Evolutionary conservation across 1,140 invertebrate species (phyloP), one percentile per base, ranked within the genome.

Genomic region (Caenorhabditis brenneri): DNA sequence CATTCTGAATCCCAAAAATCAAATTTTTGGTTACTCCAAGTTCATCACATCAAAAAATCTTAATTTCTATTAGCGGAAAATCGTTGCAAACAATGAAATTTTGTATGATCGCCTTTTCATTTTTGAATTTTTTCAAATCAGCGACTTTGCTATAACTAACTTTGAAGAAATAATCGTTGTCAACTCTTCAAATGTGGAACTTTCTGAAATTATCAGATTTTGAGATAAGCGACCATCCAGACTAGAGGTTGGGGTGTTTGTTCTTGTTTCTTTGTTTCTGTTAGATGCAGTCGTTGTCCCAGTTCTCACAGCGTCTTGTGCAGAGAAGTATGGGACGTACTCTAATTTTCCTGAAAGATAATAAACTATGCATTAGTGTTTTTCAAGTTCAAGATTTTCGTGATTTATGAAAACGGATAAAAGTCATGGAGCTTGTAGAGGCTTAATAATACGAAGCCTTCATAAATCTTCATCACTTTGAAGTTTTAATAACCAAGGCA

Each of bases 101-200:
- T 12, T 46, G 42, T 16, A 16, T 16, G 42, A 46, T 46, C 42
- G 1, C 42, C 4, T 9, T 46, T 46, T 46, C n/a, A n/a, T 46
- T 46, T 46, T 1, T 46, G 1, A 46, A 12, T 33, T 31, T 4
- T 1, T 24, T 29, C n/a, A 48, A n/a, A n/a, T n/a, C n/a, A n/a
- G n/a, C n/a, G n/a, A n/a, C n/a, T n/a, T n/a, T n/a, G n/a, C n/a
- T n/a, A n/a, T n/a, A n/a, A 53, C 80, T 81, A 33, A 82, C 81
- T 82, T 82, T 4, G 81, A 65, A 5, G 81, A 69, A 15, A 58
- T 82, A 33, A 82, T 82, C 0, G 81, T 82, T 1, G 81, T 82
- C 58, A 82, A 29, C 19, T 82, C 81, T n/a, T 82, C 81, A 51
- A 82, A 65, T 4, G 81, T 82, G 2, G 81, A 69, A 27, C 55